Evolutionary conservation across 2,797 vertebrate species (phyloP).

Genomic region (Parotocinclus haroldoi): DNA sequence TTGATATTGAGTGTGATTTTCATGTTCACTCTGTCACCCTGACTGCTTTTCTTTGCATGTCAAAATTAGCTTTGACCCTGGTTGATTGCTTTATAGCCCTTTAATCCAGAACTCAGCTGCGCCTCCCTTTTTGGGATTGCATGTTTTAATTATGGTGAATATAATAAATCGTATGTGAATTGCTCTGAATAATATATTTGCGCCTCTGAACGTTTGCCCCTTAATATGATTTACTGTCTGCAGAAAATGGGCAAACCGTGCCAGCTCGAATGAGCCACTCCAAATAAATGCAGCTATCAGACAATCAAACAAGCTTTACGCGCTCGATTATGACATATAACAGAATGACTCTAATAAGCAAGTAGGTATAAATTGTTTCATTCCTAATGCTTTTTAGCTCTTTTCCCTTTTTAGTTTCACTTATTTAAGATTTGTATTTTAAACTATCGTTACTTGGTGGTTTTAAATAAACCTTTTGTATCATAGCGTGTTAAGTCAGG

Average conservation of each 20-base stretch:
- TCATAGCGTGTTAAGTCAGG: too few species aligned
- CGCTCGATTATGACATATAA: too few species aligned
- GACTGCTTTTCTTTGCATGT: background rate
- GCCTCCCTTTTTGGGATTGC: slow-evolving; percentile 35
- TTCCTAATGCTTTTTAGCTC: too few species aligned
- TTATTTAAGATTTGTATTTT: too few species aligned
- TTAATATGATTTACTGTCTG: slow-evolving; percentile 30
- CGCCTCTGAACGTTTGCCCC: slow-evolving; percentile 29
- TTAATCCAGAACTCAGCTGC: slow-evolving; percentile 28
- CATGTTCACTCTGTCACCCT: background rate
- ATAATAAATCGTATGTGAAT: slow-evolving; percentile 39
- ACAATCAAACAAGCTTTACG: too few species aligned
- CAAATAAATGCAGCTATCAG: slow-evolving; percentile 10
- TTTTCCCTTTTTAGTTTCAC: too few species aligned
- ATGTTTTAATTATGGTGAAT: slow-evolving; percentile 47
- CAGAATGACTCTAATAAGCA: too few species aligned
- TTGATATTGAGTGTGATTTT: slow-evolving; percentile 7
- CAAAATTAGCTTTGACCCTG: slow-evolving; percentile 17
- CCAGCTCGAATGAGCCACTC: slow-evolving; percentile 6
- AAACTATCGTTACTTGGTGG: too few species aligned
- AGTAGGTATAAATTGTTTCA: too few species aligned
- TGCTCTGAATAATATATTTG: slow-evolving; percentile 38
- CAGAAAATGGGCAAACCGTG: slow-evolving; percentile 4
- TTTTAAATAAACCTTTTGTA: too few species aligned
- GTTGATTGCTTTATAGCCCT: slow-evolving; percentile 36